phyloP scores from a whole-genome alignment of 2,888 invertebrate genomes.

The Heteromyza rotundicornis region DNA sequence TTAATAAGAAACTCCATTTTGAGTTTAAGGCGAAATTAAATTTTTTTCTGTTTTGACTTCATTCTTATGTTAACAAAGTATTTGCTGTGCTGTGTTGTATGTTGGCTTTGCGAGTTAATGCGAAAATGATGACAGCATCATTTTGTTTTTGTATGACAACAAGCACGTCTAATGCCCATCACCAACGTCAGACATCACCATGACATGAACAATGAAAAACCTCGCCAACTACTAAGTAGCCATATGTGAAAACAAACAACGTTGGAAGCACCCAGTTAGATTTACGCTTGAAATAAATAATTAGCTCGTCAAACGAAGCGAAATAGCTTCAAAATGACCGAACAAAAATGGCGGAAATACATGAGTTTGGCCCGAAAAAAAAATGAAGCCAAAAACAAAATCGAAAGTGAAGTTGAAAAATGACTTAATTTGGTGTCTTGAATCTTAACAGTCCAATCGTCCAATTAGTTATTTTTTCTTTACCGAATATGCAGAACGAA shows the following conservation, averaged over 20 bases:
- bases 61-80: no score
- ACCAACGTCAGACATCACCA: no score
- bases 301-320: not conserved
- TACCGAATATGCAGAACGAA: no score
- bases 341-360: not conserved
- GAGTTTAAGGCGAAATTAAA: no score
- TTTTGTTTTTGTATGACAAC: not conserved
- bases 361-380: not conserved
- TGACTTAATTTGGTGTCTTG: not conserved
- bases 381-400: not conserved
- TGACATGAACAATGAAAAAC: not conserved
- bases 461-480: no score
- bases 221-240: no score
- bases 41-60: no score
- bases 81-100: no score
- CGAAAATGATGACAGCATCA: constrained; percentile 5
- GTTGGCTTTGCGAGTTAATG: not conserved
- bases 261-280: not conserved
- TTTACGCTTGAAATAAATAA: not conserved
- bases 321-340: not conserved
- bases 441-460: not conserved
- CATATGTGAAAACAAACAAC: no score
- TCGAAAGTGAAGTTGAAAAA: not conserved
- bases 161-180: constrained; percentile 3
- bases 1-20: no score